Evolutionary conservation across 2,113 vertebrate genomes (phyloP), one percentile per base, ranked within the genome.

Genomic region (Colaptes auratus): DNA sequence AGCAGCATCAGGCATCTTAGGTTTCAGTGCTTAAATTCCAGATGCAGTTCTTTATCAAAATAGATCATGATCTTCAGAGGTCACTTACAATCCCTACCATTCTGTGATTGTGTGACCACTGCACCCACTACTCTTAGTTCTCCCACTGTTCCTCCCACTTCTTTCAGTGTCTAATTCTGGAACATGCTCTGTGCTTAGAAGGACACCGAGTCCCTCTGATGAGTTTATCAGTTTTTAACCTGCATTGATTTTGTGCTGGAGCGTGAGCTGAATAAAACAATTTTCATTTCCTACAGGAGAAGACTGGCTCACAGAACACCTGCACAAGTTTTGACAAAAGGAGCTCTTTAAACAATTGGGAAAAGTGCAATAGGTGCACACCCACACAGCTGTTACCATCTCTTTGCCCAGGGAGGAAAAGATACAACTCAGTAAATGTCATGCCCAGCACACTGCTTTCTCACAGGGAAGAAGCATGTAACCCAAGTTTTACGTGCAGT

Each of bases 391-490:
- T 61, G 12, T 53, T 42, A 55, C 20, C 55, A 82, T 42, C 9
- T 80, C 52, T 63, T 63, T 76, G 48, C 4, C 31, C 71, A 90
- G 25, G 24, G 19, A 15, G 18, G 67, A 60, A 6, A 17, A 56
- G 39, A 61, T 20, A 28, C 6, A 91, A 83, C 17, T 15, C 63
- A 48, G 25, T 4, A 82, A n/a, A 94, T 50, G 58, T 59, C 21
- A 73, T 10, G 23, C 3, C 7, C 65, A 20, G 58, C 17, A 24
- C 42, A 52, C 35, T 52, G 23, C 7, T 35, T 79, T 25, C 15
- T 35, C 2, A 1, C 3, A 13, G 20, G 3, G 4, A 11, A 78
- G 77, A 80, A 23, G 56, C 4, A 55, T 0, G 4, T 42, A 85
- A 19, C 21, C 30, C 14, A 59, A 70, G 24, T 42, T 80, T 12